phyloP scores from a whole-genome alignment of 2,888 invertebrate species.

The Drosophila parthenogenetica region DNA sequence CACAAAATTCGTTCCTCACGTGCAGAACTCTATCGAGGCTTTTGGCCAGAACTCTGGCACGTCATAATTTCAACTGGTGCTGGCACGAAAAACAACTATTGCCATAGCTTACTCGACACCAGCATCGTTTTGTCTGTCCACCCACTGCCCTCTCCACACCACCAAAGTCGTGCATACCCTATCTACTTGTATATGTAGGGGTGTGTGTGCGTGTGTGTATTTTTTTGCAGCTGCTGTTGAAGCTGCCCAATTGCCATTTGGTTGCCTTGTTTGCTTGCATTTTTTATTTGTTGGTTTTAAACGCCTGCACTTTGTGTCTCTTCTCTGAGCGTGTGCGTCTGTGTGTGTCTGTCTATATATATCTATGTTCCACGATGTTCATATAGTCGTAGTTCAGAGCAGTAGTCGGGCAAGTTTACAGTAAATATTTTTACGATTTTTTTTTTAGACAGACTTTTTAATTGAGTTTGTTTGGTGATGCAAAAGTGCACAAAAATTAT shows the following conservation, averaged over 20 bases:
- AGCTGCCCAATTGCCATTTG: conserved; percentile 75
- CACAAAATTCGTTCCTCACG: conserved; percentile 5
- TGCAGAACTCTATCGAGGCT: conserved; percentile 40
- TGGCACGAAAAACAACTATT: conserved; percentile 68
- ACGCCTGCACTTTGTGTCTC: conserved; percentile 69
- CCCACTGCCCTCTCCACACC: neutral
- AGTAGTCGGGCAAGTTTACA: conserved; percentile 62
- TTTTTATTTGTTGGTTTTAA: conserved; percentile 79
- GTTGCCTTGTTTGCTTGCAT: conserved; percentile 75
- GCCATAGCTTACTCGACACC: conserved; percentile 70
- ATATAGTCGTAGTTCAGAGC: conserved; percentile 58
- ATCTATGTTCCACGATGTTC: conserved; percentile 53
- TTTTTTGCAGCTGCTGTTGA: conserved; percentile 37
- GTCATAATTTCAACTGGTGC: conserved; percentile 70
- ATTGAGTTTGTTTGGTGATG: conserved; percentile 80
- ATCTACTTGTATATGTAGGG: neutral
- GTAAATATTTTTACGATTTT: conserved; percentile 78
- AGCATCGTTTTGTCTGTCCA: conserved; percentile 58
- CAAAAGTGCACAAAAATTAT: conserved; percentile 79
- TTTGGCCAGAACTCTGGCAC: conserved; percentile 64
- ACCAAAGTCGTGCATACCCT: neutral
- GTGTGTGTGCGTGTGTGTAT: neutral
- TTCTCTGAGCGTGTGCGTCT: conserved; percentile 22
- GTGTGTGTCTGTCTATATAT: conserved; percentile 19
- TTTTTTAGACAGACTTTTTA: conserved; percentile 74